phyloP scores from a whole-genome alignment of 2,888 invertebrate genomes.

The Myopa tessellatipennis region DNA sequence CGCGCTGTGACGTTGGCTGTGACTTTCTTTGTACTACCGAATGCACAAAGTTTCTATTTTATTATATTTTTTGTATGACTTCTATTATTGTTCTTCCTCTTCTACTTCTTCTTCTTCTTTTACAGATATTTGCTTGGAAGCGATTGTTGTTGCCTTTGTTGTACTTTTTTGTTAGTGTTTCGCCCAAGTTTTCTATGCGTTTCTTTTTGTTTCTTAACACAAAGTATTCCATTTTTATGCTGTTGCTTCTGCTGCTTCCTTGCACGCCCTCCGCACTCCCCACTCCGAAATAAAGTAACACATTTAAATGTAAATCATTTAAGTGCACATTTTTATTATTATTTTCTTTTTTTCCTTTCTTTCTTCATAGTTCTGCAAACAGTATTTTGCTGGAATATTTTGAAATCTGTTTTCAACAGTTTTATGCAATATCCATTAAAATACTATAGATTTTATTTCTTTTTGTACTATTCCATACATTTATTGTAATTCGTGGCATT shows the following conservation, averaged over 20 bases:
- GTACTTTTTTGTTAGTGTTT: background rate
- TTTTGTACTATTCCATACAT: too few relatives aligned
- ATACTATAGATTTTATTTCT: too few relatives aligned
- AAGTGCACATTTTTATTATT: background rate
- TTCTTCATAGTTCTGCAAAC: background rate
- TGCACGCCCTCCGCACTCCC: background rate
- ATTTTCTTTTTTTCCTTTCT: background rate
- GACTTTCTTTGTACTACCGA: constrained; percentile 10
- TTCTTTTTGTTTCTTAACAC: background rate
- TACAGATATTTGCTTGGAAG: background rate
- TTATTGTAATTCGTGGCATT: too few relatives aligned
- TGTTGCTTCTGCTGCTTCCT: constrained; percentile 14
- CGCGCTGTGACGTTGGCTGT: constrained; percentile 3
- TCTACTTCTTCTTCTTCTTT: background rate
- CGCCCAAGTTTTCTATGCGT: background rate
- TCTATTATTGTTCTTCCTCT: constrained; percentile 1
- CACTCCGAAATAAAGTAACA: background rate
- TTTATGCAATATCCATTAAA: background rate
- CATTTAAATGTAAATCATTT: background rate
- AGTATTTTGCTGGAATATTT: too few relatives aligned
- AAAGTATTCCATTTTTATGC: background rate
- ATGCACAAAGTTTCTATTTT: background rate
- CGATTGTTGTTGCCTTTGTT: background rate
- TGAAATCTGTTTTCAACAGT: background rate
- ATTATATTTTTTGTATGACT: background rate